Evolutionary conservation across 2,888 invertebrate species (phyloP).

Genomic region (Callyntrura guangdongensis): DNA sequence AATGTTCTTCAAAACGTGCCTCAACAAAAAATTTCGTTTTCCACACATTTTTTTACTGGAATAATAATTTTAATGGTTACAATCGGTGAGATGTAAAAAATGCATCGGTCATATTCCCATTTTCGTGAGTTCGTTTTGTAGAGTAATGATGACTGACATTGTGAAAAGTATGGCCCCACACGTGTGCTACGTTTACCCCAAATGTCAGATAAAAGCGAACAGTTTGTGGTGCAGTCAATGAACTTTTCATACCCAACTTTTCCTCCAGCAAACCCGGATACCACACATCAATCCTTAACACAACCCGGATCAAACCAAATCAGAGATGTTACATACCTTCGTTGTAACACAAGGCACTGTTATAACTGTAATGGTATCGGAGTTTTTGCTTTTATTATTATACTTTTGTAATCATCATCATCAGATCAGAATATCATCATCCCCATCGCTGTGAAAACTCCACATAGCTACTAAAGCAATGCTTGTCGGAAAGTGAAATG

Average conservation of each 20-base stretch:
- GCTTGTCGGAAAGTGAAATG: neutral
- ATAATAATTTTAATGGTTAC: neutral
- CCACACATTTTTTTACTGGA: neutral
- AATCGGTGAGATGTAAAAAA: neutral
- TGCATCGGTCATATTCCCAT: too few species aligned
- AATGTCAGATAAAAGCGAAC: neutral
- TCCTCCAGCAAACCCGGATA: neutral
- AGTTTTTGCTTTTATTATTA: neutral
- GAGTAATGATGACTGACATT: neutral
- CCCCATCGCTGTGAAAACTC: neutral
- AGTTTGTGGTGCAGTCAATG: constrained; percentile 2
- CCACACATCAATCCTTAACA: neutral
- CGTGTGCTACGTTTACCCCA: neutral
- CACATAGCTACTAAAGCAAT: neutral
- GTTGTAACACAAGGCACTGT: too few species aligned
- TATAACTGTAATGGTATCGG: neutral
- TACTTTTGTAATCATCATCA: neutral
- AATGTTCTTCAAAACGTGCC: neutral
- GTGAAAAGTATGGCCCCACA: neutral
- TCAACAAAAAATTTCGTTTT: neutral
- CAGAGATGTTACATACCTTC: neutral
- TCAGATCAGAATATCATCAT: constrained; percentile 1
- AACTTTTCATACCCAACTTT: constrained; percentile 6
- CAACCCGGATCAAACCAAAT: neutral
- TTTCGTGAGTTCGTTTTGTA: neutral